Conservation (phyloP, 2,797 vertebrate species). For the Pangasius macronema region DNA sequence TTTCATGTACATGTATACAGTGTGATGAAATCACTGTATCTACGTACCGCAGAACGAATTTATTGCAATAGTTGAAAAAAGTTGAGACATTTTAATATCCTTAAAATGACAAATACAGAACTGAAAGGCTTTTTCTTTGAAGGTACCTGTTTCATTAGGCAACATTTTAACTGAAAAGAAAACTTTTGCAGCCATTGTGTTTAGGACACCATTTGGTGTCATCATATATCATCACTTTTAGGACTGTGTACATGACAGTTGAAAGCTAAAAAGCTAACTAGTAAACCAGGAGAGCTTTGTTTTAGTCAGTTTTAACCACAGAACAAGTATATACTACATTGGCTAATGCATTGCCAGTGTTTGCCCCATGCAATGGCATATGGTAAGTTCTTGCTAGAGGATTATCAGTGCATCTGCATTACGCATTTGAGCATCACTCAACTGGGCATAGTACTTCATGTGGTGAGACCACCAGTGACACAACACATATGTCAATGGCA, state of each 20-base stretch:
- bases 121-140: not conserved
- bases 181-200: not conserved
- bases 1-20: slow-evolving; percentile 32
- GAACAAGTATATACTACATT: not conserved
- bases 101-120: not conserved
- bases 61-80: not conserved
- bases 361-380: not conserved
- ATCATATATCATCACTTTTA: not conserved
- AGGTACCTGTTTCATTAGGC: not conserved
- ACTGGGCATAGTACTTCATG: not conserved
- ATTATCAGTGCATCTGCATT: not conserved
- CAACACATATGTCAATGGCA: not conserved
- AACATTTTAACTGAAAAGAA: not conserved
- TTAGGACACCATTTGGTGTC: not conserved
- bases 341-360: not conserved
- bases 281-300: not conserved
- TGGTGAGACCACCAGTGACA: not conserved
- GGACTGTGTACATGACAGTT: not conserved
- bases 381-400: not conserved
- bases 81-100: not conserved
- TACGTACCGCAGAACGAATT: not conserved
- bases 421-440: not conserved
- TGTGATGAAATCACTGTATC: slow-evolving; percentile 28
- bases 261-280: not conserved
- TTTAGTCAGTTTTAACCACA: not conserved